A percentile compares a stretch with the other conserved stretches of the same genome.
Evolutionary conservation across 2,113 vertebrate genomes (phyloP).

Genomic region (human): GRCh38 chr6:139780001-139780500

Average conservation of each 20-base stretch:
- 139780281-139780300: not conserved
- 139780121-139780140: not conserved
- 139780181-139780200: not conserved
- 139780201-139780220: not conserved
- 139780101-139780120: not conserved
- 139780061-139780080: no score
- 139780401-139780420: not conserved
- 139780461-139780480: not conserved
- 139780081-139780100: not conserved
- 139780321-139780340: not conserved
- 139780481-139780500: not conserved
- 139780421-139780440: not conserved
- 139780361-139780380: not conserved
- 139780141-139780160: no score
- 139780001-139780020: no score
- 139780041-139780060: no score
- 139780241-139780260: not conserved
- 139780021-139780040: no score
- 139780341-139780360: not conserved
- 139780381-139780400: not conserved
- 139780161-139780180: not conserved
- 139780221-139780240: not conserved
- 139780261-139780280: not conserved
- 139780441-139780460: not conserved
- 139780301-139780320: not conserved